These are phyloP conservation scores for Adelosebastes latens DNA, from an alignment of 2,797 vertebrate species.

Conservation along the genomic window DNA sequence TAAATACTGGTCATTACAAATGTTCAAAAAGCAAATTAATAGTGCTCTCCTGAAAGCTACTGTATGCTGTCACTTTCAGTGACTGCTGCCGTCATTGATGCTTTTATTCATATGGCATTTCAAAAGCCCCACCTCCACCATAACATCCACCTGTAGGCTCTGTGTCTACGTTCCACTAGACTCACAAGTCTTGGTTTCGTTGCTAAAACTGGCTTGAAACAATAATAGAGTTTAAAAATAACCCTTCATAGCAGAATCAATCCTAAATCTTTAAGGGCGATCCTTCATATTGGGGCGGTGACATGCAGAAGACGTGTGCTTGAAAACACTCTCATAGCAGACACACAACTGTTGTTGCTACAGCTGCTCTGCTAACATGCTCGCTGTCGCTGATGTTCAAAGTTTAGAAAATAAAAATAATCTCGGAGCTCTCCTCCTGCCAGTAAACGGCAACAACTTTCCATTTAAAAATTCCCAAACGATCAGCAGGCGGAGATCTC, in stretches of 20 bases:
- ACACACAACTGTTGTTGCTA: background rate
- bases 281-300: background rate
- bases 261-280: background rate
- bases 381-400: background rate
- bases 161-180: background rate
- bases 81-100: background rate
- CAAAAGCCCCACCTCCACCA: background rate
- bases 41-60: background rate
- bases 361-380: background rate
- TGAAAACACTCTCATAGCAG: background rate
- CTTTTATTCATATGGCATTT: slow-evolving; percentile 5
- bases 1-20: background rate
- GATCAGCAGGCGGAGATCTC: no score
- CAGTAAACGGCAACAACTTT: background rate
- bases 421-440: background rate
- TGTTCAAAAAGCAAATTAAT: background rate
- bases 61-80: background rate
- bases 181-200: background rate
- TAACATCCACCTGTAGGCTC: slow-evolving; percentile 1
- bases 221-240: background rate
- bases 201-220: background rate
- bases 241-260: background rate
- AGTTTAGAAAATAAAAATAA: background rate
- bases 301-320: no score
- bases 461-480: background rate